Evolutionary conservation across 2,888 invertebrate species (phyloP).

Genomic region (Drosophila mettleri): DNA sequence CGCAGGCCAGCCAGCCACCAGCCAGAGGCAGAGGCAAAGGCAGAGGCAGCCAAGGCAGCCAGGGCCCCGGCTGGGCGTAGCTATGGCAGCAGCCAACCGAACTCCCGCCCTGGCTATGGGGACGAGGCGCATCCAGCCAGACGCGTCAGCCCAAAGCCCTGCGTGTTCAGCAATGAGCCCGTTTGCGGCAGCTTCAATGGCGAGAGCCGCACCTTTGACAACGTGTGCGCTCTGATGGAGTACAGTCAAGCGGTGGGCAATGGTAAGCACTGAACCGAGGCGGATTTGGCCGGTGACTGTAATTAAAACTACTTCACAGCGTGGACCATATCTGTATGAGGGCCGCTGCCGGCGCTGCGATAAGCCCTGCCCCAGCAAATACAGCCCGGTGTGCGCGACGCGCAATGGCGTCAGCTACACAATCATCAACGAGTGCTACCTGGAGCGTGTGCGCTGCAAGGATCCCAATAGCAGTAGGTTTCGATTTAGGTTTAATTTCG

Average conservation of each 20-base stretch:
- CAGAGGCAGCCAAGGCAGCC: too few species aligned
- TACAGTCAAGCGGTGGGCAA: conserved; percentile 61
- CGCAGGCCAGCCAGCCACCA: too few species aligned
- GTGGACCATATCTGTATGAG: conserved; percentile 72
- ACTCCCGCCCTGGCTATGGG: background rate
- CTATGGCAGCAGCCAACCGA: conserved; percentile 8
- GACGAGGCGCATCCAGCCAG: background rate
- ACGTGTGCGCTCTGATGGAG: conserved; percentile 72
- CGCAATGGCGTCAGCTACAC: conserved; percentile 73
- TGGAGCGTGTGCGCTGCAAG: conserved; percentile 70
- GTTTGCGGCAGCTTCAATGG: conserved; percentile 70
- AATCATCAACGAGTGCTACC: conserved; percentile 75
- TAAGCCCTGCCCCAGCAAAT: conserved; percentile 58
- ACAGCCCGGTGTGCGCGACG: conserved; percentile 70
- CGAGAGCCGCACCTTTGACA: conserved; percentile 63
- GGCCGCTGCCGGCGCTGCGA: conserved; percentile 68
- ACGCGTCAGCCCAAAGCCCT: conserved; percentile 26
- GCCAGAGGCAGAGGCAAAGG: too few species aligned
- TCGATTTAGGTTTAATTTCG: background rate
- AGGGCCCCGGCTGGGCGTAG: background rate
- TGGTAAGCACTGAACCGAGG: conserved; percentile 45
- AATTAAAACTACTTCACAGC: conserved; percentile 48
- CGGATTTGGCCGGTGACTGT: conserved; percentile 18
- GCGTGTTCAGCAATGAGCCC: conserved; percentile 67
- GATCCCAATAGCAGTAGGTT: conserved; percentile 70